Base-by-base conservation (phyloP, 2,113 vertebrate genomes). In the Piliocolobus tephrosceles region DNA sequence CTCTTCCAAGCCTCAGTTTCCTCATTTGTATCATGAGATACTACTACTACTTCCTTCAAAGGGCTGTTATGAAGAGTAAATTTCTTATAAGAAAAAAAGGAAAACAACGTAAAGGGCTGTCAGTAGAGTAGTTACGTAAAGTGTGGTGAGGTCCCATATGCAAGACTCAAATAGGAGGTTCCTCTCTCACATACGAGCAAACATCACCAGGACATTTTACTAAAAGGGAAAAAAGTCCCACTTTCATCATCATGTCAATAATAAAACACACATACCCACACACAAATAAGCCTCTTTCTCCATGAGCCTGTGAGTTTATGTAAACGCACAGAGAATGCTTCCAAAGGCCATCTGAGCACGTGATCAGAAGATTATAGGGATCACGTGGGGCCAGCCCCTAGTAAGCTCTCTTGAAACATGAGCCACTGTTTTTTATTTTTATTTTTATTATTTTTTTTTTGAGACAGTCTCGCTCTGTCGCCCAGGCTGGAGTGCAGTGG, bases 331-430 rank as follows among this genome's bases (percentile, higher is more conserved):
- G 45, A 38, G 72, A 68, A 88, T 64, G 25, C 40, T 38, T 45
- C 70, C 75, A 55, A 87, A 97, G 79, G 79, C 58, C n/a, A 47
- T 43, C 66, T 12, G 45, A 94, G 35, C 79, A 50, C 27, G 9
- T 35, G 79, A 87, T 27, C 61, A 61, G 75, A 95, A 88, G 79
- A 87, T 55, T 64, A 95, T 61, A 85, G 75, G 40, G 55, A 89
- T 61, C 83, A n/a, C 4, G 43, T 17, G 43, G 57, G 76, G 35
- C 58, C 38, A 43, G 50, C 27, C 57, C 47, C 20, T 14, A 22
- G 43, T 47, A 57, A 88, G 72, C n/a, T 13, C 32, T 64, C 87
- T 43, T 64, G 76, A 92, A 96, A 93, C 57, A 87, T 9, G 18
- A 96, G 87, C 55, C 84, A 76, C 80, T 84, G 38, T 86, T 70